Conservation (phyloP, 2,888 invertebrate genomes). For the Pyrgus malvae region DNA sequence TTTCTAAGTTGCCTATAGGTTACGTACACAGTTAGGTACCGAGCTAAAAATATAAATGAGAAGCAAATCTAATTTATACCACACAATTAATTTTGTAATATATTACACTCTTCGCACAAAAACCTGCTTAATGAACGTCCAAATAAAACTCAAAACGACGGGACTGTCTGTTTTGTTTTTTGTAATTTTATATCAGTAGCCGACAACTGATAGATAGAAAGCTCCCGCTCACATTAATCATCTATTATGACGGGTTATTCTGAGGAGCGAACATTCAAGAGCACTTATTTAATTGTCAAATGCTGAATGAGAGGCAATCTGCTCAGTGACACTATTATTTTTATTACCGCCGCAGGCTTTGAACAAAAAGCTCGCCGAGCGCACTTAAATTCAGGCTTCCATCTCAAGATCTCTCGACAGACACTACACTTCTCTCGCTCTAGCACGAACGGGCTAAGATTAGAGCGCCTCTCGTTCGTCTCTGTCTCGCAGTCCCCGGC, state of each 20-base stretch:
- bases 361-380: conserved; percentile 73
- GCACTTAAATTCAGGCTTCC: conserved; percentile 70
- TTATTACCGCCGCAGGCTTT: conserved; percentile 68
- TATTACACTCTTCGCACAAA: neutral
- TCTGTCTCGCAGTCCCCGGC: conserved; percentile 69
- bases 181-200: conserved; percentile 72
- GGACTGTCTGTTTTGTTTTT: conserved; percentile 20
- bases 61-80: neutral
- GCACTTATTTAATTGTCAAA: conserved; percentile 79
- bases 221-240: conserved; percentile 68
- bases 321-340: conserved; percentile 78
- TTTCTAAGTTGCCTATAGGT: too few relatives aligned
- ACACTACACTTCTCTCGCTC: conserved; percentile 64
- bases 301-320: conserved; percentile 77
- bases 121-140: conserved; percentile 5
- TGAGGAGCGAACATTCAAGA: conserved; percentile 66
- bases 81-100: neutral
- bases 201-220: conserved; percentile 74
- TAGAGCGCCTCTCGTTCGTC: conserved; percentile 57
- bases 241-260: conserved; percentile 69
- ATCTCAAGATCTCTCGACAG: conserved; percentile 64
- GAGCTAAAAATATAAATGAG: neutral
- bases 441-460: conserved; percentile 42
- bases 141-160: conserved; percentile 9
- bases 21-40: neutral